Evolutionary conservation across 2,797 vertebrate genomes (phyloP), one percentile per base, ranked within the genome.

Genomic region (Melanotaenia nigrans): DNA sequence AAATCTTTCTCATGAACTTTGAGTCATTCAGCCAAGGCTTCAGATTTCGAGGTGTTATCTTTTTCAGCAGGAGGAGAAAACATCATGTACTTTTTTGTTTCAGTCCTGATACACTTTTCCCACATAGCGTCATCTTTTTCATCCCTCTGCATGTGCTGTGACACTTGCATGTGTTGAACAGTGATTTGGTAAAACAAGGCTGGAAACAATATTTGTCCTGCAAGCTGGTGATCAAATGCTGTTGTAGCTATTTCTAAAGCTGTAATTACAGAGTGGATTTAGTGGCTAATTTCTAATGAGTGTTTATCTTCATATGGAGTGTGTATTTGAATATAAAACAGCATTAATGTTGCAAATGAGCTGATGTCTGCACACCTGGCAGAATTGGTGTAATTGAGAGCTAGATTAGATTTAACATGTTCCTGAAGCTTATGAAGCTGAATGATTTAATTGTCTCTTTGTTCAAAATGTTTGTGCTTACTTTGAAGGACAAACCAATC

Each of bases 191-290:
- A 30, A 66, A 62, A 78, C 63, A 58, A 47, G 20, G 25, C 13
- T 51, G 14, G 45, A 77, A 75, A 74, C 51, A 38, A 68, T 53
- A 14, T 38, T 42, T 61, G 33, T 54, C 9, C 49, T 47, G 49
- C 57, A 62, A 67, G 53, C 68, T 65, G 30, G 5, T 32, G 64
- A 83, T 64, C 10, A 65, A 59, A 65, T 57, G 28, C 56, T 73
- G 73, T 51, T 68, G 12, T 32, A 57, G 40, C 30, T 53, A 55
- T 65, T 76, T 82, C 78, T 61, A 56, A 67, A 79, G 45, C 60
- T 74, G 59, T 79, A 80, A 91, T 90, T 87, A 78, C 76, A 79
- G 59, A 73, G 54, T 61, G 63, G 33, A 68, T 78, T 64, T 55
- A 16, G 65, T 55, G 57, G 67, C 53, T 86, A 63, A 83, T 79